Evolutionary conservation across 2,797 vertebrate species (phyloP).

Genomic region (Pangasius mekongensis): DNA sequence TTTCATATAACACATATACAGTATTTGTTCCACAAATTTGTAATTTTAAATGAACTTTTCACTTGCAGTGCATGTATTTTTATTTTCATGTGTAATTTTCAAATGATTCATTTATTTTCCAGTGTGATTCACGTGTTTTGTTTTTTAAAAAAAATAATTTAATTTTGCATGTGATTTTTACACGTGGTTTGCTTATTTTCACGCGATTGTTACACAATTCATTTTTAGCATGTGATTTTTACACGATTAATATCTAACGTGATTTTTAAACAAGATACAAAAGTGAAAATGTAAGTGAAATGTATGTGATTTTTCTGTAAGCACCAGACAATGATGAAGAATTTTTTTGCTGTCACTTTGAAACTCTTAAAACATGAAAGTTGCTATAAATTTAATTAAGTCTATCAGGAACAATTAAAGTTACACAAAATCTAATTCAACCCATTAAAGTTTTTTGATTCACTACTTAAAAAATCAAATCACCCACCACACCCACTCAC

Average conservation of each 20-base stretch:
- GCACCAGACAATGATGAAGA: background rate
- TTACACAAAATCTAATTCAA: too few species aligned
- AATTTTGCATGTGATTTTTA: background rate
- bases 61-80: background rate
- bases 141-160: background rate
- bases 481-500: slow-evolving; percentile 17
- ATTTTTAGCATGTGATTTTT: background rate
- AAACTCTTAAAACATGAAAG: background rate
- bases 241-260: background rate
- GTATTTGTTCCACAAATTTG: background rate
- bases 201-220: too few species aligned
- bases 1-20: background rate
- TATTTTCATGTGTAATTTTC: background rate
- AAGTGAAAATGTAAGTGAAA: too few species aligned
- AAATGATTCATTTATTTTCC: background rate
- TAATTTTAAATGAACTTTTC: background rate
- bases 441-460: background rate
- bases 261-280: background rate
- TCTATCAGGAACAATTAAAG: background rate
- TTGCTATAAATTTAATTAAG: background rate
- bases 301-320: background rate
- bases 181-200: too few species aligned
- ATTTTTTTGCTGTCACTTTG: background rate
- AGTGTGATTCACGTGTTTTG: background rate
- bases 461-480: background rate